These are phyloP conservation scores for Protosalanx chinensis DNA, from an alignment of 2,797 vertebrate species.

Conservation along the genomic window DNA sequence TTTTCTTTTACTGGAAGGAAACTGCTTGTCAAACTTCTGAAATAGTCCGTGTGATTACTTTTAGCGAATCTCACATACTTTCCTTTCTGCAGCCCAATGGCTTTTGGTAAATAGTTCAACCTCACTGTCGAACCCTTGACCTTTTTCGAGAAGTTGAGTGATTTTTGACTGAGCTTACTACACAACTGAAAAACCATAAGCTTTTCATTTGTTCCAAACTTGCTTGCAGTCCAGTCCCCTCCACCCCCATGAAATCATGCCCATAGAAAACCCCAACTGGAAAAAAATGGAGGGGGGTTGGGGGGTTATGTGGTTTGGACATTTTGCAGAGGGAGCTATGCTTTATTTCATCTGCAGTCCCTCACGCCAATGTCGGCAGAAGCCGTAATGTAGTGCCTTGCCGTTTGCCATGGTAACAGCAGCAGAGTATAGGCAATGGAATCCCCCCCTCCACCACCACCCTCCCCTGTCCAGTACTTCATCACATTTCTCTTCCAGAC, in stretches of 20 bases:
- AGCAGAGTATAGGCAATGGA: constrained; percentile 54
- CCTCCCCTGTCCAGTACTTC: constrained; percentile 46
- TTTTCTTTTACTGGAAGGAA: constrained; percentile 42
- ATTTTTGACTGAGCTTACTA: constrained; percentile 41
- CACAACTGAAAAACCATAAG: constrained; percentile 56
- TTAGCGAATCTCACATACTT: not conserved
- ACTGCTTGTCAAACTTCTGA: constrained; percentile 28
- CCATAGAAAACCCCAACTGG: constrained; percentile 41
- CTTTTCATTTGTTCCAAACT: constrained; percentile 52
- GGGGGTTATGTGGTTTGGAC: constrained; percentile 47
- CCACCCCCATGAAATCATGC: constrained; percentile 11
- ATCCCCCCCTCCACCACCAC: constrained; percentile 5
- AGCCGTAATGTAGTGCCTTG: constrained; percentile 58
- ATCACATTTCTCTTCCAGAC: constrained; percentile 67
- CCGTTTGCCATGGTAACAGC: constrained; percentile 62
- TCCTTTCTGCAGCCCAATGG: not conserved
- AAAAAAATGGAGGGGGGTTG: constrained; percentile 42
- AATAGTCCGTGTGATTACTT: constrained; percentile 31
- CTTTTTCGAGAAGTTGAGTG: constrained; percentile 28
- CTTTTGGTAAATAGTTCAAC: too few species aligned
- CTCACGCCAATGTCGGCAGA: constrained; percentile 58
- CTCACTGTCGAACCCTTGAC: constrained; percentile 23
- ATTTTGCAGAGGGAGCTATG: constrained; percentile 1
- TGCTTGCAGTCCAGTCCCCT: constrained; percentile 25
- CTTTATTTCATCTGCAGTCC: constrained; percentile 57